Conservation (phyloP, 2,888 invertebrate genomes). For the Galeopsomyia nigrocyanea region DNA sequence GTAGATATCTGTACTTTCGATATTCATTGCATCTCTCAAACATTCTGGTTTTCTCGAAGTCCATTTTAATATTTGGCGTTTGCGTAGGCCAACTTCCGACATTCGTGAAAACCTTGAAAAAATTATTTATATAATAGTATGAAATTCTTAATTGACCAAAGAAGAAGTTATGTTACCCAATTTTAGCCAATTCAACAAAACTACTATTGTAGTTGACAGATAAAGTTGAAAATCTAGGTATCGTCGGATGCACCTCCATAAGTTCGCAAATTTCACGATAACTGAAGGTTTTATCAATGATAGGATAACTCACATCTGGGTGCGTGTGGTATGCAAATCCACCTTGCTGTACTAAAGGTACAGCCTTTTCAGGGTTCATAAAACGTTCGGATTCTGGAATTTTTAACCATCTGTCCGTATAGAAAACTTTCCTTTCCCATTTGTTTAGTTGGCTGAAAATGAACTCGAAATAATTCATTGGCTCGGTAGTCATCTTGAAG, state of each 20-base stretch:
- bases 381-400: conserved; percentile 54
- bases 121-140: conserved; percentile 29
- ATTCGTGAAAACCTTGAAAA: conserved; percentile 13
- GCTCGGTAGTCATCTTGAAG: conserved; percentile 57
- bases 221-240: conserved; percentile 40
- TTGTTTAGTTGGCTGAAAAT: conserved; percentile 51
- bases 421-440: conserved; percentile 54
- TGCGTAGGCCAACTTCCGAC: not conserved
- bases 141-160: not conserved
- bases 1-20: conserved; percentile 4
- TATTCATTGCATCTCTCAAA: not conserved
- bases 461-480: conserved; percentile 54
- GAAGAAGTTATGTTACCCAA: conserved; percentile 53
- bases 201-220: conserved; percentile 56
- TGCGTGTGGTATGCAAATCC: conserved; percentile 61
- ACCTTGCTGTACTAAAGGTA: conserved; percentile 55
- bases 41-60: not conserved
- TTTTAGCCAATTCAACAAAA: conserved; percentile 58
- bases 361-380: conserved; percentile 54
- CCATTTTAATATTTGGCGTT: conserved; percentile 1
- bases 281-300: conserved; percentile 51
- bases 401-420: conserved; percentile 52
- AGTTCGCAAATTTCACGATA: conserved; percentile 59
- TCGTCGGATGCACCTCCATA: conserved; percentile 58
- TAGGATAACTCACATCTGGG: conserved; percentile 60